Percentiles rank a stretch among this genome's conserved stretches.
Conservation (phyloP, 2,113 vertebrate genomes). For the Alethe castanea region DNA sequence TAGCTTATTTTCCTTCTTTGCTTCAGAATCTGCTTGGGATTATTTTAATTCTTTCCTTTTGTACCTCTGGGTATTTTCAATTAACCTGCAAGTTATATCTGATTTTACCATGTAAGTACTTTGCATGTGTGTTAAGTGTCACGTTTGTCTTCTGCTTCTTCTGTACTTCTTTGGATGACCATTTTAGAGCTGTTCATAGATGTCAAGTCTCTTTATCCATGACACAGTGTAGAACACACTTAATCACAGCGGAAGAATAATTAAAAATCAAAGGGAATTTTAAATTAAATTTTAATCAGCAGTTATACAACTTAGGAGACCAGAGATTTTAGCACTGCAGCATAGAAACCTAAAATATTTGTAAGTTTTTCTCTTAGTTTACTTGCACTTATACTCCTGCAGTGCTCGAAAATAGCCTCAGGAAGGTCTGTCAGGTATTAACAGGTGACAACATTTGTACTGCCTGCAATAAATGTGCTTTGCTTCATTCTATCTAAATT, state of each 20-base stretch:
- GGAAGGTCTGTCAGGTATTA: background rate
- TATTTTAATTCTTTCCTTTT: background rate
- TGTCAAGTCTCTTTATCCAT: background rate
- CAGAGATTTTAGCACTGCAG: background rate
- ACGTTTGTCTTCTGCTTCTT: background rate
- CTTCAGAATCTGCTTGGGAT: background rate
- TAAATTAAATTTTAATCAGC: background rate
- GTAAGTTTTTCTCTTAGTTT: background rate
- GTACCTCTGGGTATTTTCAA: background rate
- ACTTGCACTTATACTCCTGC: background rate
- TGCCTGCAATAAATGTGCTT: background rate
- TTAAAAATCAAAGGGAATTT: background rate
- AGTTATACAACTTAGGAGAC: background rate
- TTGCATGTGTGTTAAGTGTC: background rate
- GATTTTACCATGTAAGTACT: background rate
- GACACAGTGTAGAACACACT: background rate
- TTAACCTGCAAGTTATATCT: background rate
- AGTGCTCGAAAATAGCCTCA: background rate
- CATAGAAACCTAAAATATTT: background rate
- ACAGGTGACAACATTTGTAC: background rate
- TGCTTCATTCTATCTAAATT: background rate
- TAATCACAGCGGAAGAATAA: background rate
- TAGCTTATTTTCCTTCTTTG: background rate
- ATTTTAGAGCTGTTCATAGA: background rate
- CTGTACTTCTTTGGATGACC: background rate